Percentiles rank a stretch among this genome's conserved stretches.
These are phyloP conservation scores for Hydrotaea diabolus DNA, from an alignment of 2,888 invertebrate species.

Conservation along the genomic window DNA sequence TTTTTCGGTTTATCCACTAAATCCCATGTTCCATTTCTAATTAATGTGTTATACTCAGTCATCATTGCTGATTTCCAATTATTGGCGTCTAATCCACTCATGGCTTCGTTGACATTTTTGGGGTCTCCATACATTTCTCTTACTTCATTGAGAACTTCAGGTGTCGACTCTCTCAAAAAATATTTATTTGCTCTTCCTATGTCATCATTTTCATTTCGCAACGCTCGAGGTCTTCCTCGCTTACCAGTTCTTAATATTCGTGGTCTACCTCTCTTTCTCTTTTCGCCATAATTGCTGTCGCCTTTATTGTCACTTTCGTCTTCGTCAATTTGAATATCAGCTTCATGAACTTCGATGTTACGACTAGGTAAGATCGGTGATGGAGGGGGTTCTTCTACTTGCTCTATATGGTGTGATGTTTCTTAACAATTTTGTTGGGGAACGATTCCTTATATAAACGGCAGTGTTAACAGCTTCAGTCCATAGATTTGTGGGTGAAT, in stretches of 20 bases:
- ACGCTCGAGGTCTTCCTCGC: background rate
- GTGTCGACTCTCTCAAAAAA: background rate
- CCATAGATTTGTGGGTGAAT: slow-evolving; percentile 57
- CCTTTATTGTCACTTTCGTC: too few relatives aligned
- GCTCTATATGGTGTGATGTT: slow-evolving; percentile 55
- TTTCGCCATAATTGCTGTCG: background rate
- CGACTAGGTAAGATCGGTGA: background rate
- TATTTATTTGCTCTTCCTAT: background rate
- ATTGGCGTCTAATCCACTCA: too few relatives aligned
- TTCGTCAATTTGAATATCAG: background rate
- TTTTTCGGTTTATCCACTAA: too few relatives aligned
- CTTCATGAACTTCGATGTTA: background rate
- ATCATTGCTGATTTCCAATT: too few relatives aligned
- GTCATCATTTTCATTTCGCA: too few relatives aligned
- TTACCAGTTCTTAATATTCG: background rate
- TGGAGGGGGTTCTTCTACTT: background rate
- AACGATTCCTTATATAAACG: too few relatives aligned
- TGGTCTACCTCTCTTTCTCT: background rate
- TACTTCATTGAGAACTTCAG: background rate
- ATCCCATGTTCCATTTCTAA: too few relatives aligned
- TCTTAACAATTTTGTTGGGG: slow-evolving; percentile 58
- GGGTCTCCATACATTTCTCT: too few relatives aligned
- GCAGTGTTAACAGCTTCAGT: too few relatives aligned
- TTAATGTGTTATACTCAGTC: too few relatives aligned
- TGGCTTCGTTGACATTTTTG: too few relatives aligned